Conservation (phyloP, 1,140 invertebrate species). For the Colletes gigas region DNA sequence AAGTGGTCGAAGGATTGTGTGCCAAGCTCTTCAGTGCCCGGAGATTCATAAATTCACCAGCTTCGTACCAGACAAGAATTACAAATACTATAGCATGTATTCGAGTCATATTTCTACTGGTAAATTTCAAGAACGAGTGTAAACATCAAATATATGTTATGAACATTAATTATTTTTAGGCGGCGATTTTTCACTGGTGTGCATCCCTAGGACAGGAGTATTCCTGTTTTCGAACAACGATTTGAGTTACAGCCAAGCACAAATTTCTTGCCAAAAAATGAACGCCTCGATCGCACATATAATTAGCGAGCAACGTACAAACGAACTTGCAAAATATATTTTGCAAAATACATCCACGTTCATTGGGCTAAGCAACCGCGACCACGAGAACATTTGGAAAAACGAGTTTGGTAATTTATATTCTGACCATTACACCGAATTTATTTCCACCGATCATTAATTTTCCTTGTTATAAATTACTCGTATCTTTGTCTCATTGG, state of each 20-base stretch:
- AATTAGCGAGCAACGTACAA: conserved; percentile 82
- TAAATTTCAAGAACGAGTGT: conserved; percentile 29
- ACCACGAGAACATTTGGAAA: conserved; percentile 75
- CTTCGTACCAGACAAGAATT: conserved; percentile 80
- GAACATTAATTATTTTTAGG: conserved; percentile 72
- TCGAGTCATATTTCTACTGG: conserved; percentile 49
- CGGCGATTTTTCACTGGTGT: conserved; percentile 79
- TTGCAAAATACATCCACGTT: conserved; percentile 77
- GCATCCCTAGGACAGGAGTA: conserved; percentile 83
- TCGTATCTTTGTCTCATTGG: too few species aligned
- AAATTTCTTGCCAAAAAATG: conserved; percentile 79
- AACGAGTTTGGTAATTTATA: conserved; percentile 73
- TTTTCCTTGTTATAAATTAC: too few species aligned
- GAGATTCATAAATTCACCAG: conserved; percentile 81
- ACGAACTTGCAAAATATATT: conserved; percentile 80
- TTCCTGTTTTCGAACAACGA: conserved; percentile 80
- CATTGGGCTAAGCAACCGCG: conserved; percentile 81
- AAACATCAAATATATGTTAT: not conserved
- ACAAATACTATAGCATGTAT: conserved; percentile 83
- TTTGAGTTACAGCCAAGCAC: conserved; percentile 83
- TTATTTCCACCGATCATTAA: too few species aligned
- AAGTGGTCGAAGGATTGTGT: conserved; percentile 15
- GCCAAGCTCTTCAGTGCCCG: conserved; percentile 82
- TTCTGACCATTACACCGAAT: not conserved
- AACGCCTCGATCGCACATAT: conserved; percentile 83